Evolutionary conservation across 2,797 vertebrate genomes (phyloP).

Genomic region (Ctenopoma kingsleyae): DNA sequence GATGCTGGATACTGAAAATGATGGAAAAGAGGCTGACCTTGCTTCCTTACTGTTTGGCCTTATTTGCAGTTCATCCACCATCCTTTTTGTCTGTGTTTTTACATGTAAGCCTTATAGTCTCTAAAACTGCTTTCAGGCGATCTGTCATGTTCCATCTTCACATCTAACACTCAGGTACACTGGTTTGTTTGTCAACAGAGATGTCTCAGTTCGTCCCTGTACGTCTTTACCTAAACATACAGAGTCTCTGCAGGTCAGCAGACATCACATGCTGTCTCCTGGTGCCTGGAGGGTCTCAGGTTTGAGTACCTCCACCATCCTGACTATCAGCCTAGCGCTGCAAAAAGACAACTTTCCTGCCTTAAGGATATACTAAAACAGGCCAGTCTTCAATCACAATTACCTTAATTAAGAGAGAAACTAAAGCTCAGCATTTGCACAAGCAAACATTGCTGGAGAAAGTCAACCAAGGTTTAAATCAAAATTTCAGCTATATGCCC

Average conservation of each 20-base stretch:
- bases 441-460: conserved; percentile 38
- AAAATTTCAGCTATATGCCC: conserved; percentile 59
- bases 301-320: conserved; percentile 61
- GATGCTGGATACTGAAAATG: not conserved
- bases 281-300: conserved; percentile 64
- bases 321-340: conserved; percentile 59
- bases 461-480: conserved; percentile 77
- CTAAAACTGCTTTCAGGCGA: conserved; percentile 35
- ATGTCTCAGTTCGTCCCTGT: conserved; percentile 48
- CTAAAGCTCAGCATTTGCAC: conserved; percentile 70
- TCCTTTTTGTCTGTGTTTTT: conserved; percentile 29
- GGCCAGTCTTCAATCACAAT: conserved; percentile 82
- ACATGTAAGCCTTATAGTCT: conserved; percentile 8
- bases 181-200: conserved; percentile 64
- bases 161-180: conserved; percentile 55
- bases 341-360: conserved; percentile 74
- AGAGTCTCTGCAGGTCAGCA: conserved; percentile 69
- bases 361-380: conserved; percentile 76
- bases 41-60: conserved; percentile 1
- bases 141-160: conserved; percentile 63
- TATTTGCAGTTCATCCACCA: not conserved
- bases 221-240: conserved; percentile 59
- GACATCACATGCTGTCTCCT: conserved; percentile 63
- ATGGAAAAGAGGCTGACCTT: not conserved
- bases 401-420: conserved; percentile 82